Evolutionary conservation across 2,797 vertebrate genomes (phyloP).

Genomic region (Helicolenus hilgendorfi): DNA sequence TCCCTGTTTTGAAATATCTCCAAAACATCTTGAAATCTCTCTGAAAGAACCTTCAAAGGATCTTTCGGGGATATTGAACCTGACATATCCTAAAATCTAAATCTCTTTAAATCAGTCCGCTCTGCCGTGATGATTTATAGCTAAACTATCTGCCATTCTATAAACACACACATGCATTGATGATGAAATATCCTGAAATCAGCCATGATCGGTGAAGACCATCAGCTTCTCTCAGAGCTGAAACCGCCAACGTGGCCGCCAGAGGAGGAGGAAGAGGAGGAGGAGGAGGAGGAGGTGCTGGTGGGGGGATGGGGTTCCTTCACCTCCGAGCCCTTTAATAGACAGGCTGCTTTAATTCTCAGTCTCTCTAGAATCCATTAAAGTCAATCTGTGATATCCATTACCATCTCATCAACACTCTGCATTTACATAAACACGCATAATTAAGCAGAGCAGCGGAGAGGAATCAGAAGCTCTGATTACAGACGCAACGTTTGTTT

Average conservation of each 20-base stretch:
- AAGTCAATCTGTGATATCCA: constrained; percentile 74
- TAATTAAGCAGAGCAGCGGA: constrained; percentile 87
- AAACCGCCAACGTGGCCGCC: constrained; percentile 14
- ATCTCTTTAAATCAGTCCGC: not conserved
- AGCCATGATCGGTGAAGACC: not conserved
- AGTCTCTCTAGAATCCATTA: constrained; percentile 78
- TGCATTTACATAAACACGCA: constrained; percentile 92
- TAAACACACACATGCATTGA: not conserved
- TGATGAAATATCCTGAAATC: not conserved
- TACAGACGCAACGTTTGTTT: constrained; percentile 22
- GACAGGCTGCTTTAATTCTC: constrained; percentile 68
- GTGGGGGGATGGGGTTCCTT: constrained; percentile 14
- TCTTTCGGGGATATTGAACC: not conserved
- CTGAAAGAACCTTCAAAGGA: not conserved
- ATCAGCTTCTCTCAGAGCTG: not conserved
- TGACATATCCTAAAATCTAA: not conserved
- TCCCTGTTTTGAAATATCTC: not conserved
- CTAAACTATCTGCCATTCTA: not conserved
- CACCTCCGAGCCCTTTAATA: constrained; percentile 73
- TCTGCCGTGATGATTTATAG: not conserved
- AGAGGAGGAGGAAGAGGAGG: not conserved
- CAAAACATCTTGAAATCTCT: not conserved
- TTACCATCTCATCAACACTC: constrained; percentile 78
- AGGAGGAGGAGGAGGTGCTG: not conserved
- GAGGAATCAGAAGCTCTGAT: constrained; percentile 64